These are phyloP conservation scores for Dolomedes plantarius DNA, from an alignment of 2,888 invertebrate species.

Conservation along the genomic window DNA sequence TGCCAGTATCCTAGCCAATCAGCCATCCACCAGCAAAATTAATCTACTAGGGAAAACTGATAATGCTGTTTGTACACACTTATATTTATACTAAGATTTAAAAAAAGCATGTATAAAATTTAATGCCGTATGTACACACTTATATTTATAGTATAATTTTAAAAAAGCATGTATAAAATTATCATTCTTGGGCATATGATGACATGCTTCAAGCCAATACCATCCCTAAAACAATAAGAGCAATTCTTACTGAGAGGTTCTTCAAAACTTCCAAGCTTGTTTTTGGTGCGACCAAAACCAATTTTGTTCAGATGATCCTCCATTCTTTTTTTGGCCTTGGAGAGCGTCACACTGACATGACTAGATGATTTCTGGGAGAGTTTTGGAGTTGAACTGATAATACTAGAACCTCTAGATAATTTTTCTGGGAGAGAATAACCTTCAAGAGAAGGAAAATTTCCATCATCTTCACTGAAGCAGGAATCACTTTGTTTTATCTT, in stretches of 20 bases:
- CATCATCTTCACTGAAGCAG: slow-evolving; percentile 71
- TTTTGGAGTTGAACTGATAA: slow-evolving; percentile 70
- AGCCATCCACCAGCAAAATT: too few species aligned
- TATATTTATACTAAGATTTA: too few species aligned
- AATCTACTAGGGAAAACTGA: too few species aligned
- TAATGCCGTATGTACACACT: too few species aligned
- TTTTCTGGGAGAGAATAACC: slow-evolving; percentile 73
- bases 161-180: too few species aligned
- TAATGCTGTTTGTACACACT: too few species aligned
- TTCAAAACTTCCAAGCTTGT: slow-evolving; percentile 91
- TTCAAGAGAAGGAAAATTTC: slow-evolving; percentile 68
- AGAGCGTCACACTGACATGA: slow-evolving; percentile 79
- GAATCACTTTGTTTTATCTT: slow-evolving; percentile 69
- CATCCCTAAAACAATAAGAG: too few species aligned
- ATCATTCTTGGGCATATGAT: too few species aligned
- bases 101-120: too few species aligned
- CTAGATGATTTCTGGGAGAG: slow-evolving; percentile 77
- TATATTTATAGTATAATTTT: too few species aligned
- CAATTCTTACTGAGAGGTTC: slow-evolving; percentile 85
- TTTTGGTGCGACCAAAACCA: slow-evolving; percentile 80
- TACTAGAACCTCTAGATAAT: slow-evolving; percentile 73
- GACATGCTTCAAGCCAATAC: too few species aligned
- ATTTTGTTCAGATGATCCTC: slow-evolving; percentile 87
- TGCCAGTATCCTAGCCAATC: too few species aligned
- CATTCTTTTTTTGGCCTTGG: slow-evolving; percentile 90